A percentile compares a stretch with the other conserved stretches of the same genome.
Evolutionary conservation across 1,140 invertebrate species (phyloP).

Genomic region (Drosophila kohkoa): DNA sequence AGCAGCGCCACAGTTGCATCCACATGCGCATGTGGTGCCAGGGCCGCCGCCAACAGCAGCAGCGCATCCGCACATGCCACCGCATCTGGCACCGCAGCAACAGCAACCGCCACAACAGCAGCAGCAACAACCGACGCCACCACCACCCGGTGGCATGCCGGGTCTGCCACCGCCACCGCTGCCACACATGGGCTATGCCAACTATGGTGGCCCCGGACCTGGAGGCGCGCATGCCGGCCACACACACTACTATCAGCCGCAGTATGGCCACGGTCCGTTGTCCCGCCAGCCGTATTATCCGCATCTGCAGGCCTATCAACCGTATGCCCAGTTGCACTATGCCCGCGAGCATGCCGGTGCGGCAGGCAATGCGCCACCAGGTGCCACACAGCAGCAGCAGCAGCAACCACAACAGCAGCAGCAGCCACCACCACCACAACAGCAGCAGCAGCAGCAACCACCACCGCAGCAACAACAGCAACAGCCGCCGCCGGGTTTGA

Average conservation of each 20-base stretch:
- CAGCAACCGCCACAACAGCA: conserved; percentile 71
- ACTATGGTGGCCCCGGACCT: conserved; percentile 77
- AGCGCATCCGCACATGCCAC: conserved; percentile 82
- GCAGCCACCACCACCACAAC: conserved; percentile 38
- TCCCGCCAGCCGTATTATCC: conserved; percentile 87
- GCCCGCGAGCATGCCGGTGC: conserved; percentile 29
- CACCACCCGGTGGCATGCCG: conserved; percentile 85
- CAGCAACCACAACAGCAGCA: conserved; percentile 42
- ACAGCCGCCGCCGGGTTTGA: conserved; percentile 33
- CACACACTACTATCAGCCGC: conserved; percentile 88
- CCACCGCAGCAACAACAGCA: conserved; percentile 32
- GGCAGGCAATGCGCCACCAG: conserved; percentile 76
- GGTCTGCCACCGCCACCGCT: conserved; percentile 84
- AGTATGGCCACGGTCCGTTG: conserved; percentile 87
- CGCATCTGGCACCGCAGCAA: conserved; percentile 81
- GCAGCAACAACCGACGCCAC: conserved; percentile 44
- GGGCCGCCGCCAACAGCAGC: conserved; percentile 30
- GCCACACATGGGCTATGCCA: conserved; percentile 84
- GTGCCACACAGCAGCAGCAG: conserved; percentile 71
- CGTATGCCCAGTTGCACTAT: conserved; percentile 85
- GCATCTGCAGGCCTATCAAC: conserved; percentile 87
- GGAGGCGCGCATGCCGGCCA: conserved; percentile 82
- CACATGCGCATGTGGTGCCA: conserved; percentile 78
- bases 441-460: conserved; percentile 31
- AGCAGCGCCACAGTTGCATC: conserved; percentile 63